These are phyloP conservation scores for Drosophila prolongata DNA, from an alignment of 2,888 invertebrate genomes.

Conservation along the genomic window DNA sequence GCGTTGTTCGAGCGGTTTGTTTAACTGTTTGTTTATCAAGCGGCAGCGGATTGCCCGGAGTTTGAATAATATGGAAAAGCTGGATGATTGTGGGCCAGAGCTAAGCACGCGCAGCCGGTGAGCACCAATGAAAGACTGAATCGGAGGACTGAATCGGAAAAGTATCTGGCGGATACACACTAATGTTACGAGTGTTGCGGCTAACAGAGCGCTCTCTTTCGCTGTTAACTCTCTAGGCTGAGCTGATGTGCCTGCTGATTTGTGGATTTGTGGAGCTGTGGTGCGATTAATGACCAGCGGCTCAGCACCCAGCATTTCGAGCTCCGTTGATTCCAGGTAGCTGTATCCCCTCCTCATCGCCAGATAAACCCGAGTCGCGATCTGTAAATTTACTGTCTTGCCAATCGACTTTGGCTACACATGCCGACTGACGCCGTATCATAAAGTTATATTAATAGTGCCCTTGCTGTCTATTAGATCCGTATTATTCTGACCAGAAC, in stretches of 20 bases:
- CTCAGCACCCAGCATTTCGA: conserved; percentile 61
- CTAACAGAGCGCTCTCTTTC: conserved; percentile 31
- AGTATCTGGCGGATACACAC: conserved; percentile 47
- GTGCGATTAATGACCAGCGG: conserved; percentile 68
- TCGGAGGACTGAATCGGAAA: conserved; percentile 37
- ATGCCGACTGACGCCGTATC: conserved; percentile 29
- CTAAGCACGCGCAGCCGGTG: conserved; percentile 56
- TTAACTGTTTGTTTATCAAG: conserved; percentile 72
- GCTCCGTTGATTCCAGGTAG: conserved; percentile 55
- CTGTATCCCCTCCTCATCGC: conserved; percentile 4
- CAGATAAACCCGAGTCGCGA: conserved; percentile 30
- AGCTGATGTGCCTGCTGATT: conserved; percentile 72
- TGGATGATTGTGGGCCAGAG: conserved; percentile 4
- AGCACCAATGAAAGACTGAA: conserved; percentile 69
- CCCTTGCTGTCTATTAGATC: conserved; percentile 8
- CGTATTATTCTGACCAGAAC: conserved; percentile 6
- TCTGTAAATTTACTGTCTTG: conserved; percentile 46
- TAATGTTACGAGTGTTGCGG: conserved; percentile 11
- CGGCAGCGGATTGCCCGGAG: conserved; percentile 37
- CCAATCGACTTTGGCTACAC: conserved; percentile 25
- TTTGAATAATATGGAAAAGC: conserved; percentile 1
- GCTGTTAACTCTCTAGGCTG: conserved; percentile 38
- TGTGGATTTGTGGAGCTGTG: conserved; percentile 49
- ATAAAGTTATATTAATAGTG: conserved; percentile 42
- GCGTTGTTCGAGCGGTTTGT: conserved; percentile 55